Percentiles rank a stretch among this genome's conserved stretches.
These are phyloP conservation scores for Poeciliopsis paucimaculata DNA, from an alignment of 2,797 vertebrate species.

Conservation along the genomic window DNA sequence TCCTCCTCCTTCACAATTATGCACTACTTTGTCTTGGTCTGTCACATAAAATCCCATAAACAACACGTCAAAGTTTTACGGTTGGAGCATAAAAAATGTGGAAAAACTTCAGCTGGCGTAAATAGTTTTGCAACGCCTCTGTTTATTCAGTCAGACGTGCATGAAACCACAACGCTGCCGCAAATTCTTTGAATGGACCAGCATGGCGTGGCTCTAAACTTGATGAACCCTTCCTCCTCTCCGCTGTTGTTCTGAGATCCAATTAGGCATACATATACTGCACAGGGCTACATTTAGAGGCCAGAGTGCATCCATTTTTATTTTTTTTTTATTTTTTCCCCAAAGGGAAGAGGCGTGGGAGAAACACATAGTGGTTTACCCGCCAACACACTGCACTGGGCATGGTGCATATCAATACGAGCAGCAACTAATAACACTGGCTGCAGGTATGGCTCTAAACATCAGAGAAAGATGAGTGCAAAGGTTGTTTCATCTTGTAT, in stretches of 20 bases:
- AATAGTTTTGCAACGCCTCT: neutral
- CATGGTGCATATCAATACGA: conserved; percentile 68
- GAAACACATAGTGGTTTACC: conserved; percentile 68
- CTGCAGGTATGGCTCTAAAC: conserved; percentile 79
- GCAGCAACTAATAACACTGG: conserved; percentile 68
- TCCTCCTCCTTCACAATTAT: neutral
- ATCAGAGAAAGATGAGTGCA: conserved; percentile 77
- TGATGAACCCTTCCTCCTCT: conserved; percentile 58
- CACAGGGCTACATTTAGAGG: conserved; percentile 67
- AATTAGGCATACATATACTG: conserved; percentile 78
- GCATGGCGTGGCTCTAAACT: conserved; percentile 52
- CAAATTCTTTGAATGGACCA: conserved; percentile 28
- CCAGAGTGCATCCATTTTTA: conserved; percentile 71
- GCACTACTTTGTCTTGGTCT: neutral
- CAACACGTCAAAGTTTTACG: neutral
- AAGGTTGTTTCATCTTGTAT: conserved; percentile 84
- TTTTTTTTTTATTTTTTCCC: conserved; percentile 37
- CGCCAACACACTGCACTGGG: conserved; percentile 69
- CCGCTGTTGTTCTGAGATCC: conserved; percentile 72
- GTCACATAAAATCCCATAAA: neutral
- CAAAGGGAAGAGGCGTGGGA: conserved; percentile 80
- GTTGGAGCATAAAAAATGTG: neutral
- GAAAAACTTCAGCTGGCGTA: neutral
- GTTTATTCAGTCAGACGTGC: conserved; percentile 22
- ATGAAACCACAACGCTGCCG: conserved; percentile 11